Percentiles rank a stretch among this genome's conserved stretches.
Conservation (phyloP, 1,140 invertebrate genomes). For the Drosophila kohkoa region DNA sequence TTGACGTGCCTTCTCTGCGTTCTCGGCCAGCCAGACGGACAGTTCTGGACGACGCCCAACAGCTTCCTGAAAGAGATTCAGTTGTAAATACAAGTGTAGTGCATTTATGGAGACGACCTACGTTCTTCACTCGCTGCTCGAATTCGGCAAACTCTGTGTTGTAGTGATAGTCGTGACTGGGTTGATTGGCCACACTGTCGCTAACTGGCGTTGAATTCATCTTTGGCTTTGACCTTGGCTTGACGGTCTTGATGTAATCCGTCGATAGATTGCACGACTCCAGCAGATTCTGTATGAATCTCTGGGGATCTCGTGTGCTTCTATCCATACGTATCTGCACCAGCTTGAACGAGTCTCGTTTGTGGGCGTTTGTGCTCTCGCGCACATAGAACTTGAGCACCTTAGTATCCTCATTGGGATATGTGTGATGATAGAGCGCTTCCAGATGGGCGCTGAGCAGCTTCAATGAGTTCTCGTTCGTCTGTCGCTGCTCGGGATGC, state of each 20-base stretch:
- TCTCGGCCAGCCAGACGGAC: slow-evolving; percentile 87
- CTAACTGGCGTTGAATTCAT: slow-evolving; percentile 19
- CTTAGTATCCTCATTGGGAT: slow-evolving; percentile 85
- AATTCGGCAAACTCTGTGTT: slow-evolving; percentile 69
- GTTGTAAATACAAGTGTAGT: neutral
- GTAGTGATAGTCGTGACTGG: slow-evolving; percentile 67
- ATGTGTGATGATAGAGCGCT: slow-evolving; percentile 88
- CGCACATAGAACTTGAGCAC: slow-evolving; percentile 91
- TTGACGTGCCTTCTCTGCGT: slow-evolving; percentile 87
- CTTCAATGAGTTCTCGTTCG: slow-evolving; percentile 96
- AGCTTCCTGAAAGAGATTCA: slow-evolving; percentile 62
- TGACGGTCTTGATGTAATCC: slow-evolving; percentile 92
- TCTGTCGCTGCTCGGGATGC: slow-evolving; percentile 94
- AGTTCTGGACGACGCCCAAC: slow-evolving; percentile 53
- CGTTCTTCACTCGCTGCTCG: slow-evolving; percentile 57
- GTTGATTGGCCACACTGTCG: slow-evolving; percentile 45
- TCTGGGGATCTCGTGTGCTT: slow-evolving; percentile 87
- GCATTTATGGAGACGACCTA: slow-evolving; percentile 13
- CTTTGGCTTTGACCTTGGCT: slow-evolving; percentile 21
- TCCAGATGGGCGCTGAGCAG: slow-evolving; percentile 93
- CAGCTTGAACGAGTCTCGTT: slow-evolving; percentile 87
- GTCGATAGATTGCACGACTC: slow-evolving; percentile 93
- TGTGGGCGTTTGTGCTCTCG: slow-evolving; percentile 86
- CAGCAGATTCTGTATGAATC: slow-evolving; percentile 91
- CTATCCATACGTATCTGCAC: slow-evolving; percentile 87